phyloP scores from a whole-genome alignment of 1,140 invertebrate genomes.

The Drepana arcuata region DNA sequence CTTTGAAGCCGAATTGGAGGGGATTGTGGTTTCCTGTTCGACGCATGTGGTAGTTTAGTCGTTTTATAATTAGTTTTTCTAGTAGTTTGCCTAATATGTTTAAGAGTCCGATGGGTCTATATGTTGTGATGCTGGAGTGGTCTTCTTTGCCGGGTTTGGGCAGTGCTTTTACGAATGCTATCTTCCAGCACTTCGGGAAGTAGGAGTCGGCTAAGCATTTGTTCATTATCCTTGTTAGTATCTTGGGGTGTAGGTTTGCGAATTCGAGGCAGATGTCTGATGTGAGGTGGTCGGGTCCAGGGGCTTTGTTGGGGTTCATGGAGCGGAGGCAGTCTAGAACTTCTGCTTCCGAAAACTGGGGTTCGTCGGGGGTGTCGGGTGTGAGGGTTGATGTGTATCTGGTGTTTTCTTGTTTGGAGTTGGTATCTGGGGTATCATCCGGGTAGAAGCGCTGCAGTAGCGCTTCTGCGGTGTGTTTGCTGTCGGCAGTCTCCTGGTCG shows the following conservation, averaged over 20 bases:
- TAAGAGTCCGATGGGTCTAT: conserved; percentile 12
- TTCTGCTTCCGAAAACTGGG: too few species aligned
- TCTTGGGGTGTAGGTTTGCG: conserved; percentile 1
- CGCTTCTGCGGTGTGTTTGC: too few species aligned
- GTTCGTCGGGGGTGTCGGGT: conserved; percentile 3
- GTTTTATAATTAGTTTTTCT: too few species aligned
- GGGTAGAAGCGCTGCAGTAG: too few species aligned
- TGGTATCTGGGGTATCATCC: too few species aligned
- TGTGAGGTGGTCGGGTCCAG: conserved; percentile 17
- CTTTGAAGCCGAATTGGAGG: too few species aligned
- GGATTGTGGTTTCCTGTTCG: too few species aligned
- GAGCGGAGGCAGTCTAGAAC: too few species aligned
- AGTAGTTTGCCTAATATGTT: too few species aligned
- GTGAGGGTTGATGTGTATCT: neutral
- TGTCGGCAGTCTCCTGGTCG: too few species aligned
- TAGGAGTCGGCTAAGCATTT: conserved; percentile 8
- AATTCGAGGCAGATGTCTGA: conserved; percentile 19
- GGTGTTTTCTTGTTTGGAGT: conserved; percentile 1
- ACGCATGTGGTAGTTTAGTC: too few species aligned
- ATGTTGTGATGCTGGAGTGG: conserved; percentile 4
- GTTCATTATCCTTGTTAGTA: conserved; percentile 14
- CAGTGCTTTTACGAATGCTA: conserved; percentile 4
- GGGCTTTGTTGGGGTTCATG: conserved; percentile 17
- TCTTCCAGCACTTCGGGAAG: conserved; percentile 6
- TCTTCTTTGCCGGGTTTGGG: conserved; percentile 8